Evolutionary conservation across 1,140 invertebrate genomes (phyloP), one percentile per base, ranked within the genome.

Genomic region (Drosophila eugracilis): DNA sequence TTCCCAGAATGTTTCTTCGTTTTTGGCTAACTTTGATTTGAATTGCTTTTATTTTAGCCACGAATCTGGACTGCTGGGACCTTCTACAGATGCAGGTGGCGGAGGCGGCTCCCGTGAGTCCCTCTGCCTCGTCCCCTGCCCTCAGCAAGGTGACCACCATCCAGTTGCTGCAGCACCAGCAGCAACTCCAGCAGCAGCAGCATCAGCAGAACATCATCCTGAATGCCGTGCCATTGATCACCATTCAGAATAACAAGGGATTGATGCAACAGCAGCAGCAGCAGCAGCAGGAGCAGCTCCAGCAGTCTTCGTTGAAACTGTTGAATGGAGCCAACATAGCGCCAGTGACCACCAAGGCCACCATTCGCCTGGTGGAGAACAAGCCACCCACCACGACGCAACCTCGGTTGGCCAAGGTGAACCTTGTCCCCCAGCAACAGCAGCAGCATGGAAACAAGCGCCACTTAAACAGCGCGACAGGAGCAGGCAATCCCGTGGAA

Each of bases 191-290:
- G 4, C 67, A 77, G 44, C 78, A 89, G 34, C 78, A 86, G 28
- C 85, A n/a, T n/a, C n/a, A 88, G 44, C 89, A 91, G 36, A 90
- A 89, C 42, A 73, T 91, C 15, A 83, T 91, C 21, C 53, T 90
- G 30, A 90, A 91, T 78, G 79, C 89, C 5, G 90, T 91, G 69
- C 90, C 90, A 83, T 89, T 91, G 74, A 90, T 91, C 48, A 90
- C 80, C 44, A 91, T 91, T 53, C 90, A 91, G 75, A 91, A 75
- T 21, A 89, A 60, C 55, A 89, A 90, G 59, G 47, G 44, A 47
- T 45, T 78, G 15, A 32, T 78, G 55, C 60, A 78, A 12, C 63
- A 77, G 24, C 49, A 76, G 19, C 63, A 77, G 21, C 49, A 76
- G 19, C 63, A 70, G 21, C 52, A 78, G 26, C 55, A 90, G 53